Base-by-base conservation (phyloP, 2,888 invertebrate species). In the Neuroscelio doddi region DNA sequence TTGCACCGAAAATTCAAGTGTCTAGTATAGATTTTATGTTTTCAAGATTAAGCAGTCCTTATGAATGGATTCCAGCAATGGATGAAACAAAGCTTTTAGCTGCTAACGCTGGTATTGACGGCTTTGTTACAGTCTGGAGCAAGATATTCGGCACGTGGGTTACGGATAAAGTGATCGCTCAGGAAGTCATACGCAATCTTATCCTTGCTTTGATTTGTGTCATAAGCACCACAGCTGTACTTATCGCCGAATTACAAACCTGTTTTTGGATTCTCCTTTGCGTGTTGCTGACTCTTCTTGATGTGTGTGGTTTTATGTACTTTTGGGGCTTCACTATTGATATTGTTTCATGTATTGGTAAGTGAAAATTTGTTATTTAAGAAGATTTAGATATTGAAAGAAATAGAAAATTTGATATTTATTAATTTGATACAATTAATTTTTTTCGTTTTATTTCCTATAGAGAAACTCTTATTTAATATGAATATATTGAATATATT, bases 301-400 rank as follows among this genome's bases (percentile, higher is more conserved):
- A 92, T 76, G 91, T 93, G 8, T 89, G 91, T 71, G 93, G 93
- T 1, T 91, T 90, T 79, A 93, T 93, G 92, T 91, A 91, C 78
- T 87, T 90, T 69, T 93, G 93, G 93, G 93, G 91, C 2, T 86
- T 94, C 79, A 93, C 93, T 1, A 91, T 95, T 30, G 94, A 94
- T 80, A 89, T 93, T 47, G 92, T 92, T 7, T 92, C 93, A 49
- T 93, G 93, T 77, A 92, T 94, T 52, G 92, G 92, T 82, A 57
- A 74, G 72, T 59, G 42, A n/a, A 16, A n/a, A n/a, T 24, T 29
- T 51, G 14, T 4, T 10, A 47, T 38, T 34, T 15, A 24, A 2
- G 9, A 27, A 34, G 12, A 36, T 1, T 17, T 16, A 21, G 17
- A 12, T 14, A 30, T 42, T 21, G 9, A 34, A 14, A 30, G 4